A percentile compares a stretch with the other conserved stretches of the same genome.
Evolutionary conservation across 2,113 vertebrate genomes (phyloP).

Genomic region (Perognathus longimembris): DNA sequence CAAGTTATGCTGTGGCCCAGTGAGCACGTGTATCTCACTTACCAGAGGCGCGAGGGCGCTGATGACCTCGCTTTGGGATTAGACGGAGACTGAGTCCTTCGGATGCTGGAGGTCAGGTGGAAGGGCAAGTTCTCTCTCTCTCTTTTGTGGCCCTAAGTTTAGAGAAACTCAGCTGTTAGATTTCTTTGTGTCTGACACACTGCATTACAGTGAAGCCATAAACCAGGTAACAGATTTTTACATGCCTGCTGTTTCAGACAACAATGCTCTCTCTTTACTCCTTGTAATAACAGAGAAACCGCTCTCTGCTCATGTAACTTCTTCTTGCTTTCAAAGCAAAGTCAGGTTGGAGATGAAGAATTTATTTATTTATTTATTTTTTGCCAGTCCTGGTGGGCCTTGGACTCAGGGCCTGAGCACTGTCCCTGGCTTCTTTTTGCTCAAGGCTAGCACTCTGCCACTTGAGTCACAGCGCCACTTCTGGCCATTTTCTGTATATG

Average conservation of each 20-base stretch:
- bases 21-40: constrained; percentile 63
- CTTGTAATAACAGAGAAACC: not conserved
- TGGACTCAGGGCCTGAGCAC: too few species aligned
- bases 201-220: not conserved
- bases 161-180: constrained; percentile 81
- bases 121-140: constrained; percentile 89
- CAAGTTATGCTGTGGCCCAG: not conserved
- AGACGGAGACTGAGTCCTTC: constrained; percentile 88
- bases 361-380: too few species aligned
- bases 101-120: constrained; percentile 87
- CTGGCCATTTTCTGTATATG: too few species aligned
- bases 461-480: too few species aligned
- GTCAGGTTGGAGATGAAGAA: not conserved
- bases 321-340: not conserved
- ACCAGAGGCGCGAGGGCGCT: constrained; percentile 92
- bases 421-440: too few species aligned
- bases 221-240: not conserved
- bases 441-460: too few species aligned
- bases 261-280: not conserved
- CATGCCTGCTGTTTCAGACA: not conserved
- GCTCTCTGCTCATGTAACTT: not conserved
- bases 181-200: not conserved
- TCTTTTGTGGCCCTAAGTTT: constrained; percentile 87
- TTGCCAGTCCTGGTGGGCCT: too few species aligned
- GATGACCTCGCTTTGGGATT: constrained; percentile 88